A percentile compares a stretch with the other conserved stretches of the same genome.
These are phyloP conservation scores for Maconellicoccus hirsutus DNA, from an alignment of 1,140 invertebrate species.

Conservation along the genomic window DNA sequence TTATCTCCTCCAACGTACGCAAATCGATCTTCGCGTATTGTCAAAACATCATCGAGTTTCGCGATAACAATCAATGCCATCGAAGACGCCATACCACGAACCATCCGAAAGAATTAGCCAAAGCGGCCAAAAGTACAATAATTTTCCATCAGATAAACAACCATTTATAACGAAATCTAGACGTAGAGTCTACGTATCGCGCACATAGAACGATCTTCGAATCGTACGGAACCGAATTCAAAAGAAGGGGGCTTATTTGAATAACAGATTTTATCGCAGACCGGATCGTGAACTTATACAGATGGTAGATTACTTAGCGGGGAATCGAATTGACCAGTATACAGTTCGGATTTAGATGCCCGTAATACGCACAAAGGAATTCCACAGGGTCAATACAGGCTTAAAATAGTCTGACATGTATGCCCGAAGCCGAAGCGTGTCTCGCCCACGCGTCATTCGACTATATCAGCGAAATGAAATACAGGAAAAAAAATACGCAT, in stretches of 20 bases:
- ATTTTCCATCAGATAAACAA: not conserved
- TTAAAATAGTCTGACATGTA: conserved; percentile 9
- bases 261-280: conserved; percentile 9
- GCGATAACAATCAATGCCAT: too few relatives aligned
- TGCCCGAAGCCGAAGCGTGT: conserved; percentile 6
- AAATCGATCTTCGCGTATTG: too few relatives aligned
- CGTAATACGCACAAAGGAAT: conserved; percentile 3
- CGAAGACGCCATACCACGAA: too few relatives aligned
- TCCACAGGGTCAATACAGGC: conserved; percentile 6
- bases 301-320: conserved; percentile 7
- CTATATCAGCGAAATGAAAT: not conserved
- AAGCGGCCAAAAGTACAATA: too few relatives aligned
- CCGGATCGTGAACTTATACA: not conserved
- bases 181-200: not conserved
- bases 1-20: too few relatives aligned
- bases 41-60: too few relatives aligned
- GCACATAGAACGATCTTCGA: not conserved
- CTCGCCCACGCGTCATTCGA: conserved; percentile 1
- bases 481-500: not conserved
- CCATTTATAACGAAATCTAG: not conserved
- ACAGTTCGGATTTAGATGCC: conserved; percentile 1
- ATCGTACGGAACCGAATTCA: not conserved
- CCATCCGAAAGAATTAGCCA: too few relatives aligned
- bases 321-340: not conserved
- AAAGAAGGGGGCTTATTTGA: not conserved